A percentile compares a stretch with the other conserved stretches of the same genome.
phyloP scores from a whole-genome alignment of 2,113 vertebrate species.

The Sus scrofa region DNA sequence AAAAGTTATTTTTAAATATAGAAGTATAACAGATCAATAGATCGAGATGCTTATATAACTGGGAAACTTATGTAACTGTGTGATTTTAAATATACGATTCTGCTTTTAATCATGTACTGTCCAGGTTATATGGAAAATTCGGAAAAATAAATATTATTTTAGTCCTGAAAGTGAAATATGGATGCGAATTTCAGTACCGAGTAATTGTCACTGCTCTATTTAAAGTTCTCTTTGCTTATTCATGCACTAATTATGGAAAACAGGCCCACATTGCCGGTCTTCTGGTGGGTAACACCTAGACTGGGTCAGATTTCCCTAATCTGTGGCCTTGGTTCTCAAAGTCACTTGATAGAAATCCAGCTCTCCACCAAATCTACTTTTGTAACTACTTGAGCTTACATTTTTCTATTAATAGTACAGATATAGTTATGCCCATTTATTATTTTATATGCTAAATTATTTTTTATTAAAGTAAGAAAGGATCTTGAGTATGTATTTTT shows the following conservation, averaged over 20 bases:
- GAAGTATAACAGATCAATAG: neutral
- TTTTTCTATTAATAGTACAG: neutral
- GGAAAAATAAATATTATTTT: conserved; percentile 28
- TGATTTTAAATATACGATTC: neutral
- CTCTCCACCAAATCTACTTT: neutral
- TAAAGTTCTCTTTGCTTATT: conserved; percentile 37
- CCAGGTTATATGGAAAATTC: neutral
- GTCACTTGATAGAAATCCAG: neutral
- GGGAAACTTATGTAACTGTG: neutral
- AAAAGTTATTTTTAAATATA: conserved; percentile 30
- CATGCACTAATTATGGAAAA: neutral
- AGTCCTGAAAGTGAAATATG: conserved; percentile 17
- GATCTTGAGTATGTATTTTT: neutral
- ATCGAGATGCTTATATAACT: neutral
- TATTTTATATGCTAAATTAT: neutral
- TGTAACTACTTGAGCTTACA: neutral
- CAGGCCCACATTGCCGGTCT: neutral
- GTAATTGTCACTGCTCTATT: conserved; percentile 14
- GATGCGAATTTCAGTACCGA: neutral
- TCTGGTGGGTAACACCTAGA: neutral
- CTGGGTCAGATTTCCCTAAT: neutral
- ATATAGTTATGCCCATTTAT: neutral
- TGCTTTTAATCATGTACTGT: neutral
- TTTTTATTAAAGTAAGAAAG: neutral
- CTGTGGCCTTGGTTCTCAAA: neutral